A percentile compares a stretch with the other conserved stretches of the same genome.
Evolutionary conservation across 2,797 vertebrate genomes (phyloP).

Genomic region (Myiotriccus ornatus): DNA sequence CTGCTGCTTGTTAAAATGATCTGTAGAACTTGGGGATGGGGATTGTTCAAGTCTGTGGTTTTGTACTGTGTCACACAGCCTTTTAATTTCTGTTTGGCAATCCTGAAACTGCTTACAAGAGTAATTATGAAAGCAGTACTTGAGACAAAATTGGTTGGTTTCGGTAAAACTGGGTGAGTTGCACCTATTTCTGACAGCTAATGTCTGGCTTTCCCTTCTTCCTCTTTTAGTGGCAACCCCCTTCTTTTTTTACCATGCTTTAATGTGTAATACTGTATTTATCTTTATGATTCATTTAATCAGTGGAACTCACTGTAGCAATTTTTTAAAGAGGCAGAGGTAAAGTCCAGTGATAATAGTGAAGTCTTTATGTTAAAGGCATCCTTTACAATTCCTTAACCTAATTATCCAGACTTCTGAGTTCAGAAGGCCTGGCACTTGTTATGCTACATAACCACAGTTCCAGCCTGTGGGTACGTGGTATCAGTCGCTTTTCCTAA

Average conservation of each 20-base stretch:
- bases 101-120: background rate
- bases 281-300: background rate
- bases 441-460: fast-evolving
- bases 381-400: background rate
- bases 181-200: background rate
- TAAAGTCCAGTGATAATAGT: background rate
- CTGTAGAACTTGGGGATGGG: background rate
- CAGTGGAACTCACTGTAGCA: background rate
- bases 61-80: background rate
- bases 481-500: background rate
- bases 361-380: background rate
- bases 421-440: background rate
- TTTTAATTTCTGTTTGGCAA: background rate
- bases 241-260: background rate
- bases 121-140: background rate
- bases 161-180: background rate
- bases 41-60: background rate
- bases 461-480: background rate
- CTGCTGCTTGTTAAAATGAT: background rate
- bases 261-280: background rate
- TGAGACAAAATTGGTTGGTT: background rate
- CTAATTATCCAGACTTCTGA: background rate
- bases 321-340: background rate
- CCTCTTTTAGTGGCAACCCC: background rate
- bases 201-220: background rate